Percentiles rank a stretch among this genome's conserved stretches.
Evolutionary conservation across 2,888 invertebrate species (phyloP).

Genomic region (Parnassius apollo): DNA sequence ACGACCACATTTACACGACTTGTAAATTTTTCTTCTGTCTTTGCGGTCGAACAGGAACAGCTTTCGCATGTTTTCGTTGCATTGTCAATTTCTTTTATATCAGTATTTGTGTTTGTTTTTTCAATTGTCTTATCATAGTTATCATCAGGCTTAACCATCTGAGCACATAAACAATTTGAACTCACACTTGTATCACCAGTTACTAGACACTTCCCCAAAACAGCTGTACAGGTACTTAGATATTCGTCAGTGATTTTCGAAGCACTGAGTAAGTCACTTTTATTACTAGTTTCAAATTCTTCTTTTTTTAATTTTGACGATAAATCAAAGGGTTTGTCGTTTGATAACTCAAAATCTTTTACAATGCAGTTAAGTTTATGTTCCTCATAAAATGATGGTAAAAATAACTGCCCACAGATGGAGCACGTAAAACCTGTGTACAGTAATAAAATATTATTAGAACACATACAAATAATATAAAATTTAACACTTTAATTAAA

Average conservation of each 20-base stretch:
- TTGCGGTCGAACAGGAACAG: slow-evolving; percentile 45
- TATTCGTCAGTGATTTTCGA: slow-evolving; percentile 32
- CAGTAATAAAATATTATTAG: neutral
- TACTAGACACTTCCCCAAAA: slow-evolving; percentile 52
- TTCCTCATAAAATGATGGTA: slow-evolving; percentile 3
- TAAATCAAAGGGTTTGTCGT: neutral
- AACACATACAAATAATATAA: neutral
- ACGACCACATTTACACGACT: slow-evolving; percentile 4
- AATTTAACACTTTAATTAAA: neutral
- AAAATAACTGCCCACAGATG: neutral
- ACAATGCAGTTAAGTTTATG: neutral
- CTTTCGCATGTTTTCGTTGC: slow-evolving; percentile 37
- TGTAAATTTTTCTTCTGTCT: slow-evolving; percentile 12
- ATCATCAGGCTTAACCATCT: slow-evolving; percentile 42
- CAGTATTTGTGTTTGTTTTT: slow-evolving; percentile 18
- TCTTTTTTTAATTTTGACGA: slow-evolving; percentile 1
- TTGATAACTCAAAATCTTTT: neutral
- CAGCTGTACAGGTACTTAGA: slow-evolving; percentile 45
- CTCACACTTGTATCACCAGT: slow-evolving; percentile 37
- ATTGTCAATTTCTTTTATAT: neutral
- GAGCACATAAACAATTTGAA: slow-evolving; percentile 51
- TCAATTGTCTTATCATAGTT: slow-evolving; percentile 34
- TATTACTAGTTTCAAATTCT: slow-evolving; percentile 22
- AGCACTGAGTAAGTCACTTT: slow-evolving; percentile 17
- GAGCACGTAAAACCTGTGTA: neutral